Percentiles rank a stretch among this genome's conserved stretches.
phyloP scores from a whole-genome alignment of 2,797 vertebrate genomes.

The Lithobates pipiens region DNA sequence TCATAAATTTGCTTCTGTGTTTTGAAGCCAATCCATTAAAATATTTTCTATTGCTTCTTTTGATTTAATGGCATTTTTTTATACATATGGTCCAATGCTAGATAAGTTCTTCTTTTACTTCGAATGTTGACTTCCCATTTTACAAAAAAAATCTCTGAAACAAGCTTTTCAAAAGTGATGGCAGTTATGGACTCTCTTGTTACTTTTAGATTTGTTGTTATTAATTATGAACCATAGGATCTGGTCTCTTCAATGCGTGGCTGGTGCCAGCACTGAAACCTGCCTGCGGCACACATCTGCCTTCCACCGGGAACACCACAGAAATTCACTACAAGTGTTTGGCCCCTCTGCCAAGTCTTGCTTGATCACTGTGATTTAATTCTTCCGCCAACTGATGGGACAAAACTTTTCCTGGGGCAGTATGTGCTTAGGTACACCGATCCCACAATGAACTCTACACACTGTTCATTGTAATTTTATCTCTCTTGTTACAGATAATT shows the following conservation, averaged over 20 bases:
- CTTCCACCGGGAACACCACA: slow-evolving; percentile 30
- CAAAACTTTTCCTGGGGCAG: not conserved
- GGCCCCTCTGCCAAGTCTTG: slow-evolving; percentile 5
- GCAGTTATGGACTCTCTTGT: not conserved
- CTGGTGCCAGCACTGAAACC: slow-evolving; percentile 32
- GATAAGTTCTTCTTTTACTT: not conserved
- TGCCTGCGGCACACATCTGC: slow-evolving; percentile 49
- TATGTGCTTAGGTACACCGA: not conserved
- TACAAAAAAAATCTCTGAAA: not conserved
- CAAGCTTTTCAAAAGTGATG: not conserved
- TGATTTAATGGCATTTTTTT: not conserved
- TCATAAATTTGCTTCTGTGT: not conserved
- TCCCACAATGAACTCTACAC: not conserved
- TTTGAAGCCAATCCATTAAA: not conserved
- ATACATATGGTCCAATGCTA: not conserved
- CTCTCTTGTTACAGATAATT: too few species aligned
- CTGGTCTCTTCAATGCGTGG: slow-evolving; percentile 3
- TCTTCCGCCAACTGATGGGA: not conserved
- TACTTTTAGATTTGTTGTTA: slow-evolving; percentile 34
- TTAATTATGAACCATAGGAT: slow-evolving; percentile 50
- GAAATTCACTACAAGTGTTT: slow-evolving; percentile 8
- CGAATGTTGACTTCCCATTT: not conserved
- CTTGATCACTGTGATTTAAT: slow-evolving; percentile 7
- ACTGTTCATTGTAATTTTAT: too few species aligned
- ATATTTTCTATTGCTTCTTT: not conserved